Evolutionary conservation across 2,888 invertebrate species (phyloP), one percentile per base, ranked within the genome.

Genomic region (Tromatobia lineatoria): DNA sequence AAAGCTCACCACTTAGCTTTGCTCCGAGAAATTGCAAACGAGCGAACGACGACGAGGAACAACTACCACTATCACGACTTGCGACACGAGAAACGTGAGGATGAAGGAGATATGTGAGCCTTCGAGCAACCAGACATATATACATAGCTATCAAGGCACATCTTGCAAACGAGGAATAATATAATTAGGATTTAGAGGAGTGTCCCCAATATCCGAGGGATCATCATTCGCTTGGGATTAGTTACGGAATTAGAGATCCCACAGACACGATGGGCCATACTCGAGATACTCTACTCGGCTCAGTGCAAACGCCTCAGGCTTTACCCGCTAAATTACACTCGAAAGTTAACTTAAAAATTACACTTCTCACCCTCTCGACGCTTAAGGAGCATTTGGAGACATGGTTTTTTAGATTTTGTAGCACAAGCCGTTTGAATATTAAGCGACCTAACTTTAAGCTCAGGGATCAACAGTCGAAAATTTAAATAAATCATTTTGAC

Each of bases 1-100:
- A 78, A 80, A 67, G 69, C 69, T 70, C 70, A 67, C 74, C 79
- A 82, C 85, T 82, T 66, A 79, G 71, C 61, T 79, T 71, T 66
- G 71, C 70, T 79, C 75, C n/a, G 69, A 54, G 61, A 84, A 80
- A 77, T 84, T 81, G 81, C 57, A 69, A 69, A 81, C 54, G 74
- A 50, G 77, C n/a, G 13, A 57, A 23, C 59, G 25, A 23, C 10
- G 45, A 74, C 25, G 67, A 67, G 67, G 2, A 8, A n/a, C 70
- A 52, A 71, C 71, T 38, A 54, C 69, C 25, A 38, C 45, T 25
- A 29, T 4, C 20, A 20, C 45, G 25, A 29, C 7, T 18, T 29
- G 34, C 45, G 25, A 29, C 7, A 25, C 23, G 71, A 57, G 52
- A 38, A 34, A 57, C 20, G 42, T 18, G 70, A 52, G 45, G 13